Conservation (phyloP, 2,797 vertebrate species). For the Micromesistius poutassou region DNA sequence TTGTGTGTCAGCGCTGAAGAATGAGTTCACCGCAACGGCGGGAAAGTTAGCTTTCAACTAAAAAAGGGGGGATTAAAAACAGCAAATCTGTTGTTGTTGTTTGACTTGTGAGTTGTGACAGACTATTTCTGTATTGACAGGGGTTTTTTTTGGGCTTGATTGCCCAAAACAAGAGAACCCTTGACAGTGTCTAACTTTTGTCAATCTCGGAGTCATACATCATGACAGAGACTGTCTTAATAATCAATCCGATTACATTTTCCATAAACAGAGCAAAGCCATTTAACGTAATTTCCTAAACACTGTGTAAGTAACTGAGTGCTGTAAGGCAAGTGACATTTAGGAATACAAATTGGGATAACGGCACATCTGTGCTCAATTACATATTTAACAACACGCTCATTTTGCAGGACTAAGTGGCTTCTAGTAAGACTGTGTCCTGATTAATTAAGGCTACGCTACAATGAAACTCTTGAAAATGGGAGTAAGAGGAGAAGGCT, state of each 20-base stretch:
- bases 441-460: conserved; percentile 44
- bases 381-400: conserved; percentile 29
- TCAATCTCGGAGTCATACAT: background rate
- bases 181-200: background rate
- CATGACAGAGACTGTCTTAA: background rate
- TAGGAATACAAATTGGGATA: conserved; percentile 34
- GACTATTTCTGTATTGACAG: background rate
- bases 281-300: conserved; percentile 5
- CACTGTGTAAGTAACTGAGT: conserved; percentile 20
- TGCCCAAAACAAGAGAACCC: background rate
- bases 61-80: background rate
- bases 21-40: background rate
- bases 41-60: background rate
- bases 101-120: background rate
- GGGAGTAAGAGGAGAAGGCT: background rate
- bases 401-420: conserved; percentile 39
- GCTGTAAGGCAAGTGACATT: conserved; percentile 45
- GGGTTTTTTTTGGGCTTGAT: no score
- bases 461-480: conserved; percentile 37
- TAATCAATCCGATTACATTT: conserved; percentile 5
- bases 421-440: conserved; percentile 48
- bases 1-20: background rate
- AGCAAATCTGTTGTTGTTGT: background rate
- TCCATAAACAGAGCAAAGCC: background rate
- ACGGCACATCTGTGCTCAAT: conserved; percentile 29